Evolutionary conservation across 53 echinoderm and acorn worm genomes (phyloP).

Genomic region (Apostichopus leukothele): DNA sequence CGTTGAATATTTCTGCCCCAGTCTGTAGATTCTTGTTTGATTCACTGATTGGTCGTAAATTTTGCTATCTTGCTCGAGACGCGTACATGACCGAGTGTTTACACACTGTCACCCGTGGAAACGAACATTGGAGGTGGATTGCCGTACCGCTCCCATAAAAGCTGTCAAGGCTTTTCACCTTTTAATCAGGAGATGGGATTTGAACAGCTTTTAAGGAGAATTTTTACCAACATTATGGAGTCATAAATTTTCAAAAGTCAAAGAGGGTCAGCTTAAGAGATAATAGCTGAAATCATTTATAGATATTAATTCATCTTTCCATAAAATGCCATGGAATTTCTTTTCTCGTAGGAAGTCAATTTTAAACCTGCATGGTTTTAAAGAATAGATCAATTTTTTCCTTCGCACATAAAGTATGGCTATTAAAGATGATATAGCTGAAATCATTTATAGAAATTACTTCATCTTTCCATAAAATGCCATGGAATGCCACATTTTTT

Average conservation of each 20-base stretch:
- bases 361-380: too few relatives aligned
- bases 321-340: not conserved
- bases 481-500: too few relatives aligned
- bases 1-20: not conserved
- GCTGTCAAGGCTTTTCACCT: not conserved
- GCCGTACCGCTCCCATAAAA: not conserved
- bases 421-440: too few relatives aligned
- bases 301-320: not conserved
- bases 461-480: too few relatives aligned
- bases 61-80: not conserved
- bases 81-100: not conserved
- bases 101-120: not conserved
- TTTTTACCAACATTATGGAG: not conserved
- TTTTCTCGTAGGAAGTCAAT: too few relatives aligned
- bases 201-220: constrained; percentile 9
- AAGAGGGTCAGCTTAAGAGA: not conserved
- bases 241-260: not conserved
- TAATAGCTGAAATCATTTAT: not conserved
- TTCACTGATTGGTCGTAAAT: constrained; percentile 3
- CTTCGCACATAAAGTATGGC: too few relatives aligned
- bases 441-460: too few relatives aligned
- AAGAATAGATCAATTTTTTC: too few relatives aligned
- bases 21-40: not conserved
- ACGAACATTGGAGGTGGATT: not conserved
- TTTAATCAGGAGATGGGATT: constrained; percentile 40